Conservation (phyloP, 2,888 invertebrate species). For the Sarcophaga variegata region DNA sequence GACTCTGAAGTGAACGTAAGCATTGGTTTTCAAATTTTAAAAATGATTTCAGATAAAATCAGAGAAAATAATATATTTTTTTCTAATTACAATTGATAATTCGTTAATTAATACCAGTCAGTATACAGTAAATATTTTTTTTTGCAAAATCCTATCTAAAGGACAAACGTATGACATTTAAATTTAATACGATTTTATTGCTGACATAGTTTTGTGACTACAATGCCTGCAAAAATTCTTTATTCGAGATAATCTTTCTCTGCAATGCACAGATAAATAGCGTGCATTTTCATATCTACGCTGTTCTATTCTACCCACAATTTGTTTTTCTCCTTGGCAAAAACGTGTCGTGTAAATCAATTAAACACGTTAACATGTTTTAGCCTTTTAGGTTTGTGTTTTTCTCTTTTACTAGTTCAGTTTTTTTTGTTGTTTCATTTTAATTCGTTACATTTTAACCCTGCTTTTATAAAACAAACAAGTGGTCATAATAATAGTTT, state of each 20-base stretch:
- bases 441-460: background rate
- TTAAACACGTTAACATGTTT: constrained; percentile 38
- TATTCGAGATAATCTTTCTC: background rate
- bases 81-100: too few species aligned
- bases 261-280: background rate
- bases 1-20: too few species aligned
- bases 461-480: constrained; percentile 15
- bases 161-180: background rate
- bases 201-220: too few species aligned
- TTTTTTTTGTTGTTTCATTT: background rate
- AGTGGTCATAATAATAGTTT: background rate
- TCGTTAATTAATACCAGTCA: too few species aligned
- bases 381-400: background rate
- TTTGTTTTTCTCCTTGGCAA: background rate
- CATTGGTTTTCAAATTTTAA: background rate
- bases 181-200: too few species aligned
- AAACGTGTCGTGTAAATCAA: constrained; percentile 1
- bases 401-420: background rate
- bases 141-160: too few species aligned
- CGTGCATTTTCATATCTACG: background rate
- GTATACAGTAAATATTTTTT: too few species aligned
- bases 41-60: background rate
- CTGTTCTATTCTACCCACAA: background rate
- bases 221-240: too few species aligned
- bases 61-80: too few species aligned